A percentile compares a stretch with the other conserved stretches of the same genome.
Conservation (phyloP, 1,140 invertebrate species). For the Drosophila guanche region DNA sequence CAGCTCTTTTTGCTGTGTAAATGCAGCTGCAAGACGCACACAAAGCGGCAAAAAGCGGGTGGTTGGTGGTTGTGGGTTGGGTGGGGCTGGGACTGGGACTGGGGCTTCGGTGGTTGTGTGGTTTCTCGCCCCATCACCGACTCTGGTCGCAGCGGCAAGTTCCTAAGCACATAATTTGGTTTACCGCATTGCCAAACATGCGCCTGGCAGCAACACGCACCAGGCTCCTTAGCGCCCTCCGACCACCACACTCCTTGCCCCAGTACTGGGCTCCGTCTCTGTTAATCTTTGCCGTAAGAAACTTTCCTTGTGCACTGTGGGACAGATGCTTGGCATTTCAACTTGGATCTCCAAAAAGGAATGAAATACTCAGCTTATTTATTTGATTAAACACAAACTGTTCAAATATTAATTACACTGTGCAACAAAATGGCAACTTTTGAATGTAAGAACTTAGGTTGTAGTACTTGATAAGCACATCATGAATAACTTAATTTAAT, state of each 20-base stretch:
- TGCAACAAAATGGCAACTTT: background rate
- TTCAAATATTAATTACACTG: too few species aligned
- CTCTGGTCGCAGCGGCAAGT: constrained; percentile 51
- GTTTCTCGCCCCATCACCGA: constrained; percentile 4
- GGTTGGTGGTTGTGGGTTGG: constrained; percentile 1
- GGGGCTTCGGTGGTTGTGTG: background rate
- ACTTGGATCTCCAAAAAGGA: background rate
- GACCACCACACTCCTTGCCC: background rate
- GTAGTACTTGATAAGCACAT: too few species aligned
- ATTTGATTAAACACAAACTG: too few species aligned
- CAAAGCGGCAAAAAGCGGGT: constrained; percentile 30
- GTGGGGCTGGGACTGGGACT: background rate
- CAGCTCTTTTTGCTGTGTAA: constrained; percentile 35
- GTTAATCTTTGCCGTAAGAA: constrained; percentile 65
- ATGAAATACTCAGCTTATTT: background rate
- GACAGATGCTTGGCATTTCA: background rate
- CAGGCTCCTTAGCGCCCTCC: constrained; percentile 1
- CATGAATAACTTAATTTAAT: too few species aligned
- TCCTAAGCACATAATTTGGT: constrained; percentile 72
- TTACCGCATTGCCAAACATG: constrained; percentile 68
- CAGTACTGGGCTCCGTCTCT: constrained; percentile 6
- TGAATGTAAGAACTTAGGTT: background rate
- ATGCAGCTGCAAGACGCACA: constrained; percentile 60
- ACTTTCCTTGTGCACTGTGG: constrained; percentile 54
- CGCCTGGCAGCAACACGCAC: constrained; percentile 58